Evolutionary conservation across 2,888 invertebrate genomes (phyloP), one percentile per base, ranked within the genome.

Genomic region (Zelleria hepariella): DNA sequence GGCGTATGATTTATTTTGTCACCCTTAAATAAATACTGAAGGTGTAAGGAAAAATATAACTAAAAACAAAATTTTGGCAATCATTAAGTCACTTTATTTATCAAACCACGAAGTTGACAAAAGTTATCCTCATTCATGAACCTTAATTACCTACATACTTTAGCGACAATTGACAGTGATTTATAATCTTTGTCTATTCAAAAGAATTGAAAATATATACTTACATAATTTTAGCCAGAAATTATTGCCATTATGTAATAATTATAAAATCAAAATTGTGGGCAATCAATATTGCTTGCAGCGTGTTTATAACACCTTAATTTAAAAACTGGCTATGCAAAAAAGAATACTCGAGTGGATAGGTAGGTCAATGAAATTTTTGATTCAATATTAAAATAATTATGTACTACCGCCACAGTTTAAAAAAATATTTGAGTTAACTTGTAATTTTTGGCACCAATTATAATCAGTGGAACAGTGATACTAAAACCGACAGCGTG

Each of bases 111-210:
- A 80, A 77, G 73, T 78, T 82, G 83, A 84, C 86, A 83, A 78
- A 79, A 77, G 67, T 75, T 73, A 75, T 82, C 86, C 86, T 80
- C 86, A 87, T 83, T 87, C 85, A 87, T 86, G 85, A 82, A 78
- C 71, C 20, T 49, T 49, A 26, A 23, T 47, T 57, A 58, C 48
- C 54, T 24, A 62, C 61, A 49, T 49, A 32, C n/a, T n/a, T n/a
- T n/a, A 42, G 32, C 27, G 32, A 66, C 57, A 66, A 68, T 64
- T 64, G 65, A 65, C 63, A 62, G 64, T 62, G 61, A 53, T 53
- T 62, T 59, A 64, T 60, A 59, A 51, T 57, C 59, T 64, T 62
- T 59, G 63, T 59, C 61, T 59, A 49, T 49, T 49, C 49, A 49
- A 21, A 7, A 7, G n/a, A 49, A n/a, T 18, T 21, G 5, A 47